Evolutionary conservation across 2,797 vertebrate genomes (phyloP), one percentile per base, ranked within the genome.

Genomic region (Benthosema pterotum): DNA sequence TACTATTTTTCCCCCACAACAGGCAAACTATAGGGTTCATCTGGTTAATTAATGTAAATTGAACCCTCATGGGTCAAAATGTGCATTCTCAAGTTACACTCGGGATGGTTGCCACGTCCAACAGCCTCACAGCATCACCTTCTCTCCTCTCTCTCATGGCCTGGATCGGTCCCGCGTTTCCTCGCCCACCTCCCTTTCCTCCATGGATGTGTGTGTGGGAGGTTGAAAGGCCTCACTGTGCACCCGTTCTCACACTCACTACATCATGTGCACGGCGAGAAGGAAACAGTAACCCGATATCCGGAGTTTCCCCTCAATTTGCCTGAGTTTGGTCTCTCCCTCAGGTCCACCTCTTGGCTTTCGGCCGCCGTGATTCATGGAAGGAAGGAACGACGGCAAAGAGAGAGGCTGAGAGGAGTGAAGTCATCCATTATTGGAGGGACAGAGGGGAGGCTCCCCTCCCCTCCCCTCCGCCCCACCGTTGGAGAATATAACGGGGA

Each of bases 201-300:
- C 46, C 2, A 57, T 68, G 61, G 68, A 72, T 69, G 67, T 68
- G 22, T 68, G 22, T 25, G 53, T 60, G 70, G 62, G 67, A 75
- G 60, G 58, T 55, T 74, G 71, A 82, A 80, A 80, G 77, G 71
- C 7, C 68, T 63, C 69, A 57, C 76, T 69, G 54, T 77, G 68
- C 59, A 66, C 8, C 56, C 65, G 11, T 2, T 14, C 72, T 75
- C 82, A 56, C 78, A 83, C 82, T 74, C 82, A 80, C 82, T 85
- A 67, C 71, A 87, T 86, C 78, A 88, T 80, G 77, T 81, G 67
- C 32, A 38, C 80, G 79, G 65, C 75, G 69, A 63, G 55, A 61
- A 65, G 67, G 84, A 71, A 72, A 58, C 70, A 72, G 84, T 77
- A 88, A 89, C 86, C 65, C 67, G 80, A 88, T 86, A 86, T 83